Conservation (phyloP, 2,797 vertebrate species). For the Ctenosaura bakeri region DNA sequence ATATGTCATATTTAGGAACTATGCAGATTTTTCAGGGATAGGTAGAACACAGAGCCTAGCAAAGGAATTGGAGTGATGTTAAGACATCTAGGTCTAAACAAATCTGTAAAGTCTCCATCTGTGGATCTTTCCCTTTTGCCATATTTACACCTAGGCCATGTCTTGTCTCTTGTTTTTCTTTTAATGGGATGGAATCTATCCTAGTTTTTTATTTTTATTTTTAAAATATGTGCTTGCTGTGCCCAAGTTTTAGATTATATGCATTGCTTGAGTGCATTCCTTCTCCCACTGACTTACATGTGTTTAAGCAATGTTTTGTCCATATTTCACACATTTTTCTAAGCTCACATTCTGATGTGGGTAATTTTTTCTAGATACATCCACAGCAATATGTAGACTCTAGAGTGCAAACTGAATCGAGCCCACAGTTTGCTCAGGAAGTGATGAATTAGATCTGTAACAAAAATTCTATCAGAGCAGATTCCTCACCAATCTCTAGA, state of each 20-base stretch:
- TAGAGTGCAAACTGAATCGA: too few species aligned
- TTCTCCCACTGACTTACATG: neutral
- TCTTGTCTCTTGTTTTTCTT: too few species aligned
- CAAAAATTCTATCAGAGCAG: too few species aligned
- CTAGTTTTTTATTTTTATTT: too few species aligned
- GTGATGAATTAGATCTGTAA: too few species aligned
- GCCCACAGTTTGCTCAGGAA: too few species aligned
- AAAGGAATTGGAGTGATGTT: neutral
- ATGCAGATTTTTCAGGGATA: neutral
- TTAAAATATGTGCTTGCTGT: neutral
- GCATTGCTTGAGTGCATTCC: neutral
- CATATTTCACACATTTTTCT: neutral
- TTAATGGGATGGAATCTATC: too few species aligned
- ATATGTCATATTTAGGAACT: neutral
- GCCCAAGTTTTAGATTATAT: neutral
- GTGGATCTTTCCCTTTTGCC: too few species aligned
- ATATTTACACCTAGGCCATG: too few species aligned
- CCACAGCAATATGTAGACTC: neutral
- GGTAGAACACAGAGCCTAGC: neutral
- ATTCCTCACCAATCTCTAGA: too few species aligned
- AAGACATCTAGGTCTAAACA: neutral
- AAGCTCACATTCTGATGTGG: neutral
- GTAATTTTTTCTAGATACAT: neutral
- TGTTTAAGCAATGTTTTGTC: neutral
- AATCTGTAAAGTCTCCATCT: too few species aligned